Evolutionary conservation across 2,888 invertebrate genomes (phyloP), one percentile per base, ranked within the genome.

Genomic region (Parapristionchus giblindavisi): DNA sequence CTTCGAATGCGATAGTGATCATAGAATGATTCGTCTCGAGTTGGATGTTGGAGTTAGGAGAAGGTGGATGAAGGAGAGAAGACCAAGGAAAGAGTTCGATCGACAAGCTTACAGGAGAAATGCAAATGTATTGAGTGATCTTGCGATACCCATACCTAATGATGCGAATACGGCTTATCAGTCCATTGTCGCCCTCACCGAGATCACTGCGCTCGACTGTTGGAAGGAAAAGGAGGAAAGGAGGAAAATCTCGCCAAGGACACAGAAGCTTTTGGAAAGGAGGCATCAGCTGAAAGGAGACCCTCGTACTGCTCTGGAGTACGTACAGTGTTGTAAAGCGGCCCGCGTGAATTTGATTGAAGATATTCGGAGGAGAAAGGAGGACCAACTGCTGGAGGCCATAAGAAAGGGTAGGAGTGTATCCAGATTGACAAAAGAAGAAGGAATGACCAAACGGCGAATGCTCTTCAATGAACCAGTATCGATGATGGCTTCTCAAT

Each of bases 1-100:
- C 11, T 63, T 61, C n/a, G 21, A 61, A 14, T 34, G 34, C 3
- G 61, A 61, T 21, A 34, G 5, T n/a, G 61, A 61, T n/a, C 63
- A 63, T 17, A 27, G 40, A 27, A 40, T 63, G 40, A n/a, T 63
- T 11, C 8, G 63, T 17, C 21, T 63, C 24, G 3, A 6, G 3
- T 1, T 63, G 6, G 24, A 38, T n/a, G 3, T 43, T 14, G 40
- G 40, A 38, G 58, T 2, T 5, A 40, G 24, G 11, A 3, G 40
- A 11, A 63, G 3, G 27, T 63, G 63, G 63, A 6, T 27, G 5
- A 4, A 2, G 1, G 14, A 38, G 11, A 38, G 63, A 14, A 63
- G 24, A 8, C 3, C n/a, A 1, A 3, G 24, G 5, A 3, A 14
- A 6, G 63, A 63, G 32, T 43, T 63, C 17, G 63, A 63, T n/a